These are phyloP conservation scores for Astreopora myriophthalma DNA, from an alignment of 64 coral and sea anemone species.

Conservation along the genomic window DNA sequence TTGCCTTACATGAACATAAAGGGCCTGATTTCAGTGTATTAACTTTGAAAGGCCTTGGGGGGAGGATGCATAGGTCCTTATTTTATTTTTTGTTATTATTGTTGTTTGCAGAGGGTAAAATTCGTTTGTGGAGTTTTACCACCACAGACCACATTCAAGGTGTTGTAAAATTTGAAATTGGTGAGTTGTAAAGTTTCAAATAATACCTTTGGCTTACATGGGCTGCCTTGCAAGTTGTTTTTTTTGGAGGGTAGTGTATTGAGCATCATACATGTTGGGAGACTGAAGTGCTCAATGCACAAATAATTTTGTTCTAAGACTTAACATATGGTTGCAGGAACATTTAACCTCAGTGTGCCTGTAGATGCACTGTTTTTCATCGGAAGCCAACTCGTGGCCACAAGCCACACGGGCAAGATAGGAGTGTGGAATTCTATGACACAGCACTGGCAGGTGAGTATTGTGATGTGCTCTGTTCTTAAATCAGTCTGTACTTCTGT, in stretches of 20 bases:
- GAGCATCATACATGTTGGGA: too few species aligned
- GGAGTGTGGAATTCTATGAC: conserved; percentile 99
- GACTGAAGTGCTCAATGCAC: too few species aligned
- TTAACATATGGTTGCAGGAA: too few species aligned
- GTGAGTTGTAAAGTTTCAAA: conserved; percentile 57
- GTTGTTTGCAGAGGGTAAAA: conserved; percentile 56
- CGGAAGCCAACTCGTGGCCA: conserved; percentile 91
- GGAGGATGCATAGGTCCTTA: too few species aligned
- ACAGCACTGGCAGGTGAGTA: conserved; percentile 92
- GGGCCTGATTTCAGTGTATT: too few species aligned
- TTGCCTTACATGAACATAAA: too few species aligned
- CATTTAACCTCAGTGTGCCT: conserved; percentile 89
- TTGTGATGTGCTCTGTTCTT: not conserved
- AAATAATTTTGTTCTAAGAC: too few species aligned
- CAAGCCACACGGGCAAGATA: conserved; percentile 96
- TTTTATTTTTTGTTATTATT: too few species aligned
- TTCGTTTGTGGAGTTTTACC: conserved; percentile 87
- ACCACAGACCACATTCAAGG: conserved; percentile 73
- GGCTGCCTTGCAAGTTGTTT: too few species aligned
- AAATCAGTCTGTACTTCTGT: not conserved
- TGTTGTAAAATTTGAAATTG: conserved; percentile 95
- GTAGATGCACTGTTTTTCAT: conserved; percentile 98
- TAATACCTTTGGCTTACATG: too few species aligned
- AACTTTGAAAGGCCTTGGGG: too few species aligned
- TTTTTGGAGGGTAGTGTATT: too few species aligned